Conservation (phyloP, 2,888 invertebrate species). For the Drosophila paramelanica region DNA sequence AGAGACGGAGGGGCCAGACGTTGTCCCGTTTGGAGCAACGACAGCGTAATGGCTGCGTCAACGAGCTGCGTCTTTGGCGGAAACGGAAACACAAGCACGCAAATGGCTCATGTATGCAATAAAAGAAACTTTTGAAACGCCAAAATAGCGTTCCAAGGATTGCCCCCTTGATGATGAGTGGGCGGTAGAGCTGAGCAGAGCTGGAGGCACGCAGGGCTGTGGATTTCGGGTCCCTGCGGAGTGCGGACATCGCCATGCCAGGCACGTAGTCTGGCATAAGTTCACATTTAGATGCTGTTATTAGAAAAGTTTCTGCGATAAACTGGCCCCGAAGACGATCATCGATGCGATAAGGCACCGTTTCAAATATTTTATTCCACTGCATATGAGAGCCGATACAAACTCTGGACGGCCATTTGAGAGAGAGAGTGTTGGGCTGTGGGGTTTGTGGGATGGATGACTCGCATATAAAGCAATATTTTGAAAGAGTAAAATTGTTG, state of each 20-base stretch:
- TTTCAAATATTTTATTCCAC: constrained; percentile 59
- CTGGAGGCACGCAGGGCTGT: background rate
- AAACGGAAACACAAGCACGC: constrained; percentile 71
- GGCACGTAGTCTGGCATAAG: constrained; percentile 75
- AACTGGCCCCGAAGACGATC: constrained; percentile 76
- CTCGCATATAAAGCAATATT: constrained; percentile 6
- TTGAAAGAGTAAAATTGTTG: background rate
- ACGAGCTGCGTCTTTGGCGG: constrained; percentile 70
- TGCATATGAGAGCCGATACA: constrained; percentile 16
- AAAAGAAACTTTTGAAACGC: constrained; percentile 81
- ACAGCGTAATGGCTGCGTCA: constrained; percentile 76
- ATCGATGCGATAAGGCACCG: constrained; percentile 65
- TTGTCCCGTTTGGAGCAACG: constrained; percentile 60
- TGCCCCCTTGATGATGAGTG: constrained; percentile 68
- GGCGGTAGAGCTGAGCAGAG: constrained; percentile 2
- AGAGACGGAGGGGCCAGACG: constrained; percentile 49
- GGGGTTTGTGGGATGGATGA: background rate
- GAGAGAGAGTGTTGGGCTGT: background rate
- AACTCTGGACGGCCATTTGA: background rate
- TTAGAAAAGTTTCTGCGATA: constrained; percentile 75
- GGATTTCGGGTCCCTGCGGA: constrained; percentile 5
- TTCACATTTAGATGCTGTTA: constrained; percentile 80
- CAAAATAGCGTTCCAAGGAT: constrained; percentile 79
- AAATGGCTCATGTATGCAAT: constrained; percentile 82
- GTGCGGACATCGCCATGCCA: constrained; percentile 61